Percentiles rank a stretch among this genome's conserved stretches.
Evolutionary conservation across 2,888 invertebrate species (phyloP).

Genomic region (Lochmaea capreae): DNA sequence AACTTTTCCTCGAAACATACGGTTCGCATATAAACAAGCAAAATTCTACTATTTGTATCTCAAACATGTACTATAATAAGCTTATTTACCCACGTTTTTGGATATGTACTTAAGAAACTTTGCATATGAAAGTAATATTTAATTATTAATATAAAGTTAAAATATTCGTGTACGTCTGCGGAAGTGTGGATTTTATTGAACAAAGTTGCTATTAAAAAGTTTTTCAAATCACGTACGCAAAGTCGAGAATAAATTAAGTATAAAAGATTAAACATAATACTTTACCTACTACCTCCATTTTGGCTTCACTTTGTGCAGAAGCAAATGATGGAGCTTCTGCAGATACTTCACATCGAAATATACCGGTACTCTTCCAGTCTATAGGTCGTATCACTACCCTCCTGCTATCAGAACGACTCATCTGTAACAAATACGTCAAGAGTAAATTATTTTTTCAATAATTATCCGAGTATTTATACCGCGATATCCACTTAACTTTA

Average conservation of each 20-base stretch:
- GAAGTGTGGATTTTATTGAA: too few relatives aligned
- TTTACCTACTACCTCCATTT: constrained; percentile 86
- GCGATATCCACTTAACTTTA: too few relatives aligned
- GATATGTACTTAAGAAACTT: not conserved
- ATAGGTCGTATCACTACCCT: constrained; percentile 75
- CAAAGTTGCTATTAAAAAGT: not conserved
- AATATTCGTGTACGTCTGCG: not conserved
- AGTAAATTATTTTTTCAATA: not conserved
- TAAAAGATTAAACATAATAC: too few relatives aligned
- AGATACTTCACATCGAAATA: constrained; percentile 82
- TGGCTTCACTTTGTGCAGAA: constrained; percentile 79
- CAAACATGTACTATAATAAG: constrained; percentile 4
- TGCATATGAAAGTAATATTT: not conserved
- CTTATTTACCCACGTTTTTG: not conserved
- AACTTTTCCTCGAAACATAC: not conserved
- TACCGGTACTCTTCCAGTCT: constrained; percentile 77
- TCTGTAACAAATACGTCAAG: constrained; percentile 65
- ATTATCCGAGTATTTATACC: too few relatives aligned
- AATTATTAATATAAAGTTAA: not conserved
- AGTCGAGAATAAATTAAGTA: too few relatives aligned
- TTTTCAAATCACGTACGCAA: not conserved
- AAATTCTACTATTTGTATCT: not conserved
- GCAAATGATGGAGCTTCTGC: constrained; percentile 83
- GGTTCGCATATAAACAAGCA: not conserved
- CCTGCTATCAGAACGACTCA: constrained; percentile 76